phyloP scores from a whole-genome alignment of 1,140 invertebrate genomes.

The Drosophila murphyi region DNA sequence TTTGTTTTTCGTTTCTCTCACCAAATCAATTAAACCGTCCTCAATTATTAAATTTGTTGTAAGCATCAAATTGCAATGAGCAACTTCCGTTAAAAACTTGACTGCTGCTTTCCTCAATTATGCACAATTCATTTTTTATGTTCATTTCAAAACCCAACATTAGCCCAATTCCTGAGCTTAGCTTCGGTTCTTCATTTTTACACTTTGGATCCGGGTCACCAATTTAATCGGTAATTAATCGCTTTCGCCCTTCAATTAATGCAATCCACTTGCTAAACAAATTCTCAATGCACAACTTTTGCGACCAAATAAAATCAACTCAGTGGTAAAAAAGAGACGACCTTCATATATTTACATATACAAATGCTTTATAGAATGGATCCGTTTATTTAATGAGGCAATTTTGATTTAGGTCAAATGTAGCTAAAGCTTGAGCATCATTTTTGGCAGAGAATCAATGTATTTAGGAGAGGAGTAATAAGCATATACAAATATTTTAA shows the following conservation, averaged over 20 bases:
- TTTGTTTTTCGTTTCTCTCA: slow-evolving; percentile 2
- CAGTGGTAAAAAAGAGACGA: no score
- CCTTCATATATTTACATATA: no score
- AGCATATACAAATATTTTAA: no score
- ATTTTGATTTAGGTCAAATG: no score
- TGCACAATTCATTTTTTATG: slow-evolving; percentile 25
- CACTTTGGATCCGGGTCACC: slow-evolving; percentile 27
- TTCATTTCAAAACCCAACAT: slow-evolving; percentile 27
- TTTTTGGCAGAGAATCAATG: no score
- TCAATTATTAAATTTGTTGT: slow-evolving; percentile 42
- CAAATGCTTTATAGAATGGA: not conserved
- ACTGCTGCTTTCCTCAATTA: slow-evolving; percentile 13
- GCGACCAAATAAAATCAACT: slow-evolving; percentile 27
- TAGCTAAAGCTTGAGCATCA: no score
- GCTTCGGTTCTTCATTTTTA: slow-evolving; percentile 26
- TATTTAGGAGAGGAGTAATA: no score
- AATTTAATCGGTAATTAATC: slow-evolving; percentile 49
- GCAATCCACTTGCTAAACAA: slow-evolving; percentile 25
- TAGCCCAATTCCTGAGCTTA: slow-evolving; percentile 41
- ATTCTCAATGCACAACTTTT: slow-evolving; percentile 41
- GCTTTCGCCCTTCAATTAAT: slow-evolving; percentile 60
- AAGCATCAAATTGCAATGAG: slow-evolving; percentile 43
- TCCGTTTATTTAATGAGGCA: no score
- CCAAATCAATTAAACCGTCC: slow-evolving; percentile 44
- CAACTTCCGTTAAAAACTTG: slow-evolving; percentile 31